phyloP scores from a whole-genome alignment of 2,888 invertebrate genomes.

The Phyllotreta striolata region DNA sequence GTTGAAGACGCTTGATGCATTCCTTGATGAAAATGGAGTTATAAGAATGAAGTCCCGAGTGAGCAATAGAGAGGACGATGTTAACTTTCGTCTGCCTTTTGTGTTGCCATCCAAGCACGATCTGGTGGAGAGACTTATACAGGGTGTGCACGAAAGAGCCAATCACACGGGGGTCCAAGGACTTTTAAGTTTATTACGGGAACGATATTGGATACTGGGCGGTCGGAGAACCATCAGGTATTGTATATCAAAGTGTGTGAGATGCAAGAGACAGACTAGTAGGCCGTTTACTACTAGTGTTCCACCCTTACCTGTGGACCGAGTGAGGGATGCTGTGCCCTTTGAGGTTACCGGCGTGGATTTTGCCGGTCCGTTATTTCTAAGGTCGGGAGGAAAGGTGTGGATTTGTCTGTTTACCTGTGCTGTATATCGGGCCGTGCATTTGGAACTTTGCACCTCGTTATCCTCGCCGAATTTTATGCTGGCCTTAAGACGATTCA shows the following conservation, averaged over 20 bases:
- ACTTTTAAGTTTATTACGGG: constrained; percentile 27
- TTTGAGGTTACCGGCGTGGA: constrained; percentile 54
- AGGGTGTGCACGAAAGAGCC: background rate
- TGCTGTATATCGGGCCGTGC: constrained; percentile 53
- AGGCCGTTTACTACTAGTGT: constrained; percentile 37
- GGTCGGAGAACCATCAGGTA: constrained; percentile 31
- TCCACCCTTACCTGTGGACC: constrained; percentile 47
- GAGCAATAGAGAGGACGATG: constrained; percentile 9
- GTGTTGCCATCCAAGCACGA: constrained; percentile 19
- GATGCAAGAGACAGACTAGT: constrained; percentile 37
- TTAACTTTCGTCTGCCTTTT: constrained; percentile 9
- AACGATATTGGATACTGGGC: constrained; percentile 39
- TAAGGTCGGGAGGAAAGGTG: constrained; percentile 45
- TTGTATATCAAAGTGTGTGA: constrained; percentile 33
- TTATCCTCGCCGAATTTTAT: constrained; percentile 51
- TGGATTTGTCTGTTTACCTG: constrained; percentile 57
- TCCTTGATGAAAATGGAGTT: constrained; percentile 11
- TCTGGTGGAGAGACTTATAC: constrained; percentile 3
- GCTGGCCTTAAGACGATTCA: constrained; percentile 2
- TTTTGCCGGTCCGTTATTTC: constrained; percentile 53
- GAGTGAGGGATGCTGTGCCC: constrained; percentile 43
- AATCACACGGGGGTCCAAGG: constrained; percentile 29
- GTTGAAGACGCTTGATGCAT: background rate
- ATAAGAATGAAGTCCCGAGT: constrained; percentile 15
- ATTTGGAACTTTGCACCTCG: constrained; percentile 54